phyloP scores from a whole-genome alignment of 2,888 invertebrate species.

The Drosophila neoperkinsi region DNA sequence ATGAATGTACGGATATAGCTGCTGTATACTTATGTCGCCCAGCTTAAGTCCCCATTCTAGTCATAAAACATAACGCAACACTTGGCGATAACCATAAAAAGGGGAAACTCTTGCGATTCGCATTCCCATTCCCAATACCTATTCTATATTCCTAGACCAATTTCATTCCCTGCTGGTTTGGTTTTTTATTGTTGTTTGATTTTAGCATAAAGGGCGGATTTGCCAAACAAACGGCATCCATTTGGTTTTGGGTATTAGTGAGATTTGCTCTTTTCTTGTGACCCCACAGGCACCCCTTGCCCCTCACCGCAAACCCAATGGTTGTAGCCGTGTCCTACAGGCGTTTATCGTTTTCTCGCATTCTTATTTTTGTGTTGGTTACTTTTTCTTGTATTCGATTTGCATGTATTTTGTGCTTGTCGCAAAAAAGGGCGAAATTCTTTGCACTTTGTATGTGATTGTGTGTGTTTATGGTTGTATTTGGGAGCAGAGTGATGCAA shows the following conservation, averaged over 20 bases:
- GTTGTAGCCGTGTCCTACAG: constrained; percentile 48
- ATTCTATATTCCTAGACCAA: constrained; percentile 34
- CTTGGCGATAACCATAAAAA: constrained; percentile 65
- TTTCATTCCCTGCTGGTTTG: constrained; percentile 60
- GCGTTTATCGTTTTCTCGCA: constrained; percentile 71
- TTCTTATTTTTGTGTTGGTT: constrained; percentile 29
- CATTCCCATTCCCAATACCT: neutral
- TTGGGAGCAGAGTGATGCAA: constrained; percentile 53
- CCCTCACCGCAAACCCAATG: neutral
- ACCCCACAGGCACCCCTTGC: neutral
- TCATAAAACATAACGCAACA: constrained; percentile 70
- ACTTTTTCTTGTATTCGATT: constrained; percentile 58
- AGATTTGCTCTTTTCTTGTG: constrained; percentile 55
- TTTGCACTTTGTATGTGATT: constrained; percentile 51
- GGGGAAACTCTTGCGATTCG: constrained; percentile 29
- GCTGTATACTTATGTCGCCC: constrained; percentile 1
- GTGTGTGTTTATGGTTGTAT: constrained; percentile 37
- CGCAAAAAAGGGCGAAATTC: constrained; percentile 52
- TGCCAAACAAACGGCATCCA: constrained; percentile 73
- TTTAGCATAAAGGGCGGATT: constrained; percentile 75
- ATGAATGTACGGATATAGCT: constrained; percentile 1
- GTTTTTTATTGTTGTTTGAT: constrained; percentile 77
- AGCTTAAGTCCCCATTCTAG: constrained; percentile 7
- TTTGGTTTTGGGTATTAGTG: constrained; percentile 72
- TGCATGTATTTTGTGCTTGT: constrained; percentile 66